phyloP scores from a whole-genome alignment of 2,888 invertebrate species.

The Leptogaster cylindrica region DNA sequence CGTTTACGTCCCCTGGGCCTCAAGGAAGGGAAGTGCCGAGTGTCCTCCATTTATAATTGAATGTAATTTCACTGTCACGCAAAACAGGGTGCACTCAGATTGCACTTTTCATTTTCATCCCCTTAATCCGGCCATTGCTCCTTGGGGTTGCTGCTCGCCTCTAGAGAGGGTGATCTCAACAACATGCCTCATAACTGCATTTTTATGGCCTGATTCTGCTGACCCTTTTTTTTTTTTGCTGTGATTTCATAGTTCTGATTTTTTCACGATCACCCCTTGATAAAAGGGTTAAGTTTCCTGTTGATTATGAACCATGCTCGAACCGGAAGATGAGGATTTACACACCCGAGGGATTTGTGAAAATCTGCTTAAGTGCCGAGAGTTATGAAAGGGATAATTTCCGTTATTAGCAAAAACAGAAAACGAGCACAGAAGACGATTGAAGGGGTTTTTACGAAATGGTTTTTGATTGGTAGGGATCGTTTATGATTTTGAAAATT shows the following conservation, averaged over 20 bases:
- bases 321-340: too few species aligned
- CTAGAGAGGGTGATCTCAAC: slow-evolving; percentile 7
- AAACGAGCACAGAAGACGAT: too few species aligned
- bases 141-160: neutral
- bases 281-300: slow-evolving; percentile 15
- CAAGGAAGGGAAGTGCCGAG: neutral
- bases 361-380: too few species aligned
- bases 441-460: too few species aligned
- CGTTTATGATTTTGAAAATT: too few species aligned
- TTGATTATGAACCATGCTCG: too few species aligned
- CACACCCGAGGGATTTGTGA: too few species aligned
- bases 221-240: neutral
- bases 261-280: slow-evolving; percentile 30
- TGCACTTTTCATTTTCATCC: slow-evolving; percentile 36
- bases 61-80: slow-evolving; percentile 34
- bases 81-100: slow-evolving; percentile 16
- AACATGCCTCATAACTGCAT: slow-evolving; percentile 38
- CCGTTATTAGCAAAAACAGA: too few species aligned
- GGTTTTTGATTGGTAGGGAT: too few species aligned
- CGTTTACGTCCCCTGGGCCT: neutral
- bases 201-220: slow-evolving; percentile 16
- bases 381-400: too few species aligned
- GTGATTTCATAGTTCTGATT: slow-evolving; percentile 22
- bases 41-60: slow-evolving; percentile 14
- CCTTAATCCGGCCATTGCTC: slow-evolving; percentile 15